Evolutionary conservation across 2,113 vertebrate genomes (phyloP), one percentile per base, ranked within the genome.

Genomic region (Lycaon pictus): DNA sequence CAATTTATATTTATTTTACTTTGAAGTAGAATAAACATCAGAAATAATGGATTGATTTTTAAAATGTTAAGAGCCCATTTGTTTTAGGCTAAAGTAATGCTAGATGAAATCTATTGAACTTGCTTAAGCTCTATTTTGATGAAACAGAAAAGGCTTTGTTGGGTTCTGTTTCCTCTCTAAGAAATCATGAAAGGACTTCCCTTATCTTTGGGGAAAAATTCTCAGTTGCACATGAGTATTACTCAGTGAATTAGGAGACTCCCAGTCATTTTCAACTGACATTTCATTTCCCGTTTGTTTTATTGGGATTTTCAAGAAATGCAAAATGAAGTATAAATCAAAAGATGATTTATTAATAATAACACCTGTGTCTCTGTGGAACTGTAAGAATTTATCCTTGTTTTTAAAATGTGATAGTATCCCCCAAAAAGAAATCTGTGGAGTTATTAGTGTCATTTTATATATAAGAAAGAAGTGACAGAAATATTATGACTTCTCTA

Each of bases 261-360:
- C 51, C 1, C 35, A 15, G 13, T 67, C 13, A 48, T 58, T 95
- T 90, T 83, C 69, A 43, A 43, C 7, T 37, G 81, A 63, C 72
- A 55, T 89, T 81, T 90, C 29, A 63, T 55, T 88, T 81, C 81
- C 86, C 77, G 32, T 74, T 87, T 77, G 11, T 74, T 93, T 91
- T 93, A 48, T 37, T 32, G 62, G 48, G 11, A 88, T 86, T 97
- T 88, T 92, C 53, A 82, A 96, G 76, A 62, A 74, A 83, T 35
- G 23, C 29, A 97, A 97, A 95, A 95, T 85, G 48, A 89, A 92
- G 9, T 60, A 88, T 37, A 58, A 94, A 76, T 86, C 95, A 94
- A 93, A 90, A 88, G 92, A 35, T 19, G 80, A 63, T 89, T 87
- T 93, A 85, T 92, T 97, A 95, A 76, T 91, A 83, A 91, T 76